Conservation (phyloP, 2,888 invertebrate genomes). For the Dynastes grantii region DNA sequence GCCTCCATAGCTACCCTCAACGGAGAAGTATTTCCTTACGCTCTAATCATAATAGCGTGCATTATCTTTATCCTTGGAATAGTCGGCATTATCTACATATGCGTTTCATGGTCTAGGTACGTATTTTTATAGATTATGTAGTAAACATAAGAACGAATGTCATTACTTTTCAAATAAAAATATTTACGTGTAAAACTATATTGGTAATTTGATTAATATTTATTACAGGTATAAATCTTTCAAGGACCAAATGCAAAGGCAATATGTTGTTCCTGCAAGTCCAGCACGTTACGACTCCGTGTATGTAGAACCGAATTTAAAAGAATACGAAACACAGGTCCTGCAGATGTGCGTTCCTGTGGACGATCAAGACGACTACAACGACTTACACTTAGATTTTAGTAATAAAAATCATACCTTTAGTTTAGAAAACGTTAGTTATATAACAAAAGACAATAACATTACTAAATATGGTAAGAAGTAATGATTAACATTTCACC, state of each 20-base stretch:
- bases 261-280: slow-evolving; percentile 74
- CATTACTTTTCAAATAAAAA: too few relatives aligned
- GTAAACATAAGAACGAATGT: too few relatives aligned
- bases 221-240: slow-evolving; percentile 86
- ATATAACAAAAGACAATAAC: slow-evolving; percentile 85
- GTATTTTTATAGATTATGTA: neutral
- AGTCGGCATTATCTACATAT: slow-evolving; percentile 93
- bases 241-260: slow-evolving; percentile 77
- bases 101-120: slow-evolving; percentile 94
- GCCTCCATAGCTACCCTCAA: slow-evolving; percentile 69
- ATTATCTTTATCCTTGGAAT: slow-evolving; percentile 91
- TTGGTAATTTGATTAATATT: neutral
- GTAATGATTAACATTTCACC: too few relatives aligned
- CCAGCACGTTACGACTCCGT: slow-evolving; percentile 81
- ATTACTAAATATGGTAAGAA: slow-evolving; percentile 72
- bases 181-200: too few relatives aligned
- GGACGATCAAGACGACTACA: slow-evolving; percentile 84
- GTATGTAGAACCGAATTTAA: slow-evolving; percentile 84
- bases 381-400: slow-evolving; percentile 88
- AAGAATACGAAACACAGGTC: slow-evolving; percentile 96
- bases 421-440: slow-evolving; percentile 90
- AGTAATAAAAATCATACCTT: slow-evolving; percentile 91
- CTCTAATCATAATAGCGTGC: slow-evolving; percentile 89
- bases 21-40: slow-evolving; percentile 87
- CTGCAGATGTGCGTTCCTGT: slow-evolving; percentile 93